A percentile compares a stretch with the other conserved stretches of the same genome.
phyloP scores from a whole-genome alignment of 2,797 vertebrate genomes.

The Bradypodion pumilum region DNA sequence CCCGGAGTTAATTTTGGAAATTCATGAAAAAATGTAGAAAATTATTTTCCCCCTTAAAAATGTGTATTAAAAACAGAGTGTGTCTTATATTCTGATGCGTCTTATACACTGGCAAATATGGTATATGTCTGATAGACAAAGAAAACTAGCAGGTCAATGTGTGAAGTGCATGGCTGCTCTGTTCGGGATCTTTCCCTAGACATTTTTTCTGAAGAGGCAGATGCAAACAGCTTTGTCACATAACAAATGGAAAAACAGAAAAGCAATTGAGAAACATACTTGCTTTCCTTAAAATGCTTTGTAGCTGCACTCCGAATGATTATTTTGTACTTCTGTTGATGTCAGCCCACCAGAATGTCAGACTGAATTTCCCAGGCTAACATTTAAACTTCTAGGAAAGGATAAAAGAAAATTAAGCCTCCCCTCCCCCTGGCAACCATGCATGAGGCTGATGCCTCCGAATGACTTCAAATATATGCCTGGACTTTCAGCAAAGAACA shows the following conservation, averaged over 20 bases:
- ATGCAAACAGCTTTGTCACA: neutral
- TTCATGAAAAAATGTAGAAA: no score
- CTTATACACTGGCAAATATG: no score
- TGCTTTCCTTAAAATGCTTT: neutral
- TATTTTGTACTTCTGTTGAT: no score
- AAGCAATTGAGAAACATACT: neutral
- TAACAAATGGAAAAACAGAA: neutral
- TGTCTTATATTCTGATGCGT: no score
- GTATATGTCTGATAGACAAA: constrained; percentile 73
- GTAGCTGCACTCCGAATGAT: neutral
- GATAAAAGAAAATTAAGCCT: constrained; percentile 1
- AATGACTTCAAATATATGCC: constrained; percentile 56
- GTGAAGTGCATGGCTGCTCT: neutral
- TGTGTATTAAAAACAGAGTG: no score
- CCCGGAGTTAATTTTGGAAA: no score
- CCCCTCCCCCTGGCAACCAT: constrained; percentile 36
- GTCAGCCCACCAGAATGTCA: neutral
- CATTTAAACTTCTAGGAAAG: constrained; percentile 5
- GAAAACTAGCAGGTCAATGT: constrained; percentile 65
- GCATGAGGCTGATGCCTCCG: constrained; percentile 49
- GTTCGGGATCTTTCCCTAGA: no score
- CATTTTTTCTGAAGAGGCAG: neutral
- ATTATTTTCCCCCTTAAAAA: no score
- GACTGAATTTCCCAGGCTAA: neutral
- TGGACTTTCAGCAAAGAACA: constrained; percentile 47